Evolutionary conservation across 2,797 vertebrate species (phyloP), one percentile per base, ranked within the genome.

Genomic region (Cheirogaleus major): DNA sequence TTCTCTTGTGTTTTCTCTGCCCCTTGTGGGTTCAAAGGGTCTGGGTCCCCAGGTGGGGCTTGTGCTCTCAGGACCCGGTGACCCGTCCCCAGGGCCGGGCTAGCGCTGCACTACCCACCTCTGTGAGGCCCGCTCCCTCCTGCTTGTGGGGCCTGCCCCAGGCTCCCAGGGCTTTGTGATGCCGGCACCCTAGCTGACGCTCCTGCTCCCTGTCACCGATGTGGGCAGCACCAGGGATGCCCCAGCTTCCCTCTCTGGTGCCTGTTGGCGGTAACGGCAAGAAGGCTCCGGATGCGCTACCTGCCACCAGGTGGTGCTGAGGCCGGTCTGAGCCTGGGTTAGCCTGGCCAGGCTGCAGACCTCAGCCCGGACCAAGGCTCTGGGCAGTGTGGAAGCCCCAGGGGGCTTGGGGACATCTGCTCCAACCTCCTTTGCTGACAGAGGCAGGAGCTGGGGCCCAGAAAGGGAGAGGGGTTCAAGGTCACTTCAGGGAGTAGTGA

Each of bases 271-370:
- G 30, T 11, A 4, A 57, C 70, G 1, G 17, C 79, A 78, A 78
- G 55, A 91, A 69, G 25, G 61, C 61, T 35, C 30, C 82, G 86
- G 50, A 48, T 14, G 1, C 1, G 8, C 10, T 23, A 48, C 76
- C 50, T 41, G 95, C 86, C 97, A 65, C 96, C 93, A 98, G 96
- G 86, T 93, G 98, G 97, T 91, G 93, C 89, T 1, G 30, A 95
- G 38, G 57, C 25, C 1, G 25, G 48, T 10, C 22, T 20, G 32
- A 81, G 43, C n/a, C 41, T 14, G 27, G 57, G 57, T 7, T 32
- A 30, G 55, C 67, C 30, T 63, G 20, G 2, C 12, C 5, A 4
- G 32, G 35, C 65, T 5, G 13, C 55, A 55, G 83, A 17, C 52
- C 50, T 83, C 63, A 57, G 80, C 50, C 27, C 4, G 35, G 17